Conservation (phyloP, 2,113 vertebrate species). For the Nannobrachium achirus region DNA sequence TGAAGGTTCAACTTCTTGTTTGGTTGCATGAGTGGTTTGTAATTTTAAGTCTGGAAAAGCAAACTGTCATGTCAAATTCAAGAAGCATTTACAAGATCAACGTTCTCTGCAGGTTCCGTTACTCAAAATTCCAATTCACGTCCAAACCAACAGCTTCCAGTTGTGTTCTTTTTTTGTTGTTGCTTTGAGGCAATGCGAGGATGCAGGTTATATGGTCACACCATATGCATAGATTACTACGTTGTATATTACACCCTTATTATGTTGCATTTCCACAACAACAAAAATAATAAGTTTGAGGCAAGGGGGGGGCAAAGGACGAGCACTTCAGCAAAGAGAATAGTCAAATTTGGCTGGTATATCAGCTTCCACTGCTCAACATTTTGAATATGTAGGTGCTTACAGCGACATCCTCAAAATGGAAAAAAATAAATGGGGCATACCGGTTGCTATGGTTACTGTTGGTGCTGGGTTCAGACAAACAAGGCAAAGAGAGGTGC, state of each 20-base stretch:
- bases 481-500: slow-evolving; percentile 30
- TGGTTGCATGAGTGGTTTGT: too few relatives aligned
- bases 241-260: background rate
- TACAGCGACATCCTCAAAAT: background rate
- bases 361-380: slow-evolving; percentile 2
- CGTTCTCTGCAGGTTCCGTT: background rate
- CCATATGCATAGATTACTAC: background rate
- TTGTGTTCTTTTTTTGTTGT: background rate
- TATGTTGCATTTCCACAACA: slow-evolving; percentile 1
- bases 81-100: too few relatives aligned
- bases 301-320: background rate
- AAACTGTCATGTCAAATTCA: background rate
- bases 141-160: background rate
- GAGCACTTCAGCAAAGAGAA: background rate
- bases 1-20: background rate
- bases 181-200: background rate
- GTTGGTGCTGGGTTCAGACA: slow-evolving; percentile 11
- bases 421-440: slow-evolving; percentile 1
- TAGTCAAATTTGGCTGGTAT: background rate
- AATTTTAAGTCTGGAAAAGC: background rate
- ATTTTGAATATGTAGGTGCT: background rate
- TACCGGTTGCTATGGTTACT: background rate
- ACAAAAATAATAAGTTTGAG: background rate
- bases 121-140: background rate
- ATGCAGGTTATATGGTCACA: background rate